phyloP scores from a whole-genome alignment of 2,797 vertebrate species.

The Enteromius fasciolatus region DNA sequence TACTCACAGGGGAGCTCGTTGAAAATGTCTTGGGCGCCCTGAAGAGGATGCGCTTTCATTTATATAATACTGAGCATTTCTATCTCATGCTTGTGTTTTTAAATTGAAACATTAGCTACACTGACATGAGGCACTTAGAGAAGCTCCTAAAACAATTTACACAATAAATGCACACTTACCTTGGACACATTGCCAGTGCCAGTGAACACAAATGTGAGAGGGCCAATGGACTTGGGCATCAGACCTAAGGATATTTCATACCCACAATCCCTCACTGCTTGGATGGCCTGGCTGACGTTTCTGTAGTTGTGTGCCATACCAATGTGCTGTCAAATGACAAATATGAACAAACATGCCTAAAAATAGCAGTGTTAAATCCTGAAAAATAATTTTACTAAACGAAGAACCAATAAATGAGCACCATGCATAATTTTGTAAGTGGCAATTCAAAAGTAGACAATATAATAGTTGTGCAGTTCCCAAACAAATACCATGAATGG shows the following conservation, averaged over 20 bases:
- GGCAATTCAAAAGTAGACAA: background rate
- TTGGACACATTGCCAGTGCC: constrained; percentile 98
- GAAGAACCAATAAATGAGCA: background rate
- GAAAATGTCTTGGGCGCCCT: constrained; percentile 96
- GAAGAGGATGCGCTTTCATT: constrained; percentile 39
- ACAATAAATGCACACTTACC: constrained; percentile 71
- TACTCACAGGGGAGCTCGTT: constrained; percentile 94
- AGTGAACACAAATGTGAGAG: constrained; percentile 95
- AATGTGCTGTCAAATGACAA: constrained; percentile 82
- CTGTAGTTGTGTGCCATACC: constrained; percentile 99
- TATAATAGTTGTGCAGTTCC: background rate
- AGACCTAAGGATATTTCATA: constrained; percentile 96
- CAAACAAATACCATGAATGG: constrained; percentile 89
- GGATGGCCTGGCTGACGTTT: constrained; percentile 94
- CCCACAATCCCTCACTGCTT: constrained; percentile 95
- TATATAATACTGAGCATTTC: background rate
- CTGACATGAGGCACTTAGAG: background rate
- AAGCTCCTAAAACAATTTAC: background rate
- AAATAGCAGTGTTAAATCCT: background rate
- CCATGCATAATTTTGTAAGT: background rate
- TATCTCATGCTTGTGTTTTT: background rate
- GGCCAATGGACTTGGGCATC: constrained; percentile 95
- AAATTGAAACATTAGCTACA: background rate
- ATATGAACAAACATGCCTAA: background rate
- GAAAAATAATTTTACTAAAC: background rate